A percentile compares a stretch with the other conserved stretches of the same genome.
These are phyloP conservation scores for Dendrolimus pini DNA, from an alignment of 2,888 invertebrate genomes.

Conservation along the genomic window DNA sequence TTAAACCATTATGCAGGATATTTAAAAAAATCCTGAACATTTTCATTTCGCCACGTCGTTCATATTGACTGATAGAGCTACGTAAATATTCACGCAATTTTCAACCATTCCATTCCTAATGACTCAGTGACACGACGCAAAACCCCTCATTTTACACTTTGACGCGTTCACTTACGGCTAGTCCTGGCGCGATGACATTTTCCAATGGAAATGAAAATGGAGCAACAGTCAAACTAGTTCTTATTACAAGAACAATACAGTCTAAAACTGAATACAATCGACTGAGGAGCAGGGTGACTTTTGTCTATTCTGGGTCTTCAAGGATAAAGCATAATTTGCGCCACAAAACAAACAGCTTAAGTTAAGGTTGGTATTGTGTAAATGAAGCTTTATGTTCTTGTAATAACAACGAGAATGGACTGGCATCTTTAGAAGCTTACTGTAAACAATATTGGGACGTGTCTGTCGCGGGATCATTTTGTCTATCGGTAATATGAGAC, in stretches of 20 bases:
- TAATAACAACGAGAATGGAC: slow-evolving; percentile 29
- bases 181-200: slow-evolving; percentile 69
- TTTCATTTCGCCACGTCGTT: slow-evolving; percentile 62
- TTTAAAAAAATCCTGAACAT: slow-evolving; percentile 34
- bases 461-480: slow-evolving; percentile 49
- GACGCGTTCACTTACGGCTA: slow-evolving; percentile 73
- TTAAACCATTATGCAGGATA: not conserved
- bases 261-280: slow-evolving; percentile 34
- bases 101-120: slow-evolving; percentile 74
- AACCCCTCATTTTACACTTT: slow-evolving; percentile 77
- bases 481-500: slow-evolving; percentile 70
- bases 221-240: slow-evolving; percentile 29
- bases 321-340: slow-evolving; percentile 59
- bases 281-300: slow-evolving; percentile 47
- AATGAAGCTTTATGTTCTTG: slow-evolving; percentile 31
- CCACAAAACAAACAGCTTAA: slow-evolving; percentile 37
- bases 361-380: slow-evolving; percentile 19
- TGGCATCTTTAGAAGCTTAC: slow-evolving; percentile 19
- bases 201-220: slow-evolving; percentile 52
- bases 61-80: slow-evolving; percentile 63
- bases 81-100: slow-evolving; percentile 73
- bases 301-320: slow-evolving; percentile 69
- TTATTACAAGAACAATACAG: slow-evolving; percentile 35
- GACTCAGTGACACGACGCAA: slow-evolving; percentile 73
- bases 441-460: slow-evolving; percentile 19